Conservation (phyloP, 1,140 invertebrate genomes). For the Cydia fagiglandana region DNA sequence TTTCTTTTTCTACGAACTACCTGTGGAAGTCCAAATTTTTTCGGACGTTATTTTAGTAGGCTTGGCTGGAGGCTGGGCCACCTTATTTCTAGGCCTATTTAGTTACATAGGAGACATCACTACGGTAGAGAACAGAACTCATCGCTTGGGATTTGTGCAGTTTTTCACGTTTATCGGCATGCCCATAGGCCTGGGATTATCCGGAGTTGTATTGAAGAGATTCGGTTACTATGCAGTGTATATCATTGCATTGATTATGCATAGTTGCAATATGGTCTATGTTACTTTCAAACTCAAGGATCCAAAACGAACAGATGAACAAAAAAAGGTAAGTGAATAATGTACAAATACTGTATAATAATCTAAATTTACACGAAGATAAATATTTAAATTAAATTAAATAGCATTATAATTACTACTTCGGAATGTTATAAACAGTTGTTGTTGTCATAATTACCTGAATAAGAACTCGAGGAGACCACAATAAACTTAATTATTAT, state of each 20-base stretch:
- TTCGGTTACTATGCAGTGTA: constrained; percentile 73
- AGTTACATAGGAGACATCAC: constrained; percentile 80
- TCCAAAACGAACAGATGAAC: constrained; percentile 80
- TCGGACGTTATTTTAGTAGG: constrained; percentile 74
- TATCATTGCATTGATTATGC: constrained; percentile 49
- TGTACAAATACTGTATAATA: too few species aligned
- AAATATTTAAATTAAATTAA: too few species aligned
- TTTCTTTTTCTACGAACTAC: constrained; percentile 73
- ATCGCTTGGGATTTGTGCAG: constrained; percentile 79
- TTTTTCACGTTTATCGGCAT: constrained; percentile 76
- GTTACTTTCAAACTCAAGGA: constrained; percentile 66
- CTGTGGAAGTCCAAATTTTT: constrained; percentile 72
- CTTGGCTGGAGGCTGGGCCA: constrained; percentile 77
- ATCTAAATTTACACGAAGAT: too few species aligned
- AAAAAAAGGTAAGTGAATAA: constrained; percentile 77
- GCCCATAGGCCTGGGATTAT: constrained; percentile 70
- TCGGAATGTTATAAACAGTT: too few species aligned
- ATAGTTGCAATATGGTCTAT: constrained; percentile 63
- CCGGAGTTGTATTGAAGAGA: constrained; percentile 66
- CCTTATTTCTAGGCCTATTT: constrained; percentile 77
- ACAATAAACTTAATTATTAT: too few species aligned
- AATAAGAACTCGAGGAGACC: too few species aligned
- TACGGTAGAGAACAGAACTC: constrained; percentile 76
- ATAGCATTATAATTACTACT: too few species aligned
- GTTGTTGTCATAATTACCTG: too few species aligned